Evolutionary conservation across 2,113 vertebrate genomes (phyloP).

Genomic region (Gambusia holbrooki): DNA sequence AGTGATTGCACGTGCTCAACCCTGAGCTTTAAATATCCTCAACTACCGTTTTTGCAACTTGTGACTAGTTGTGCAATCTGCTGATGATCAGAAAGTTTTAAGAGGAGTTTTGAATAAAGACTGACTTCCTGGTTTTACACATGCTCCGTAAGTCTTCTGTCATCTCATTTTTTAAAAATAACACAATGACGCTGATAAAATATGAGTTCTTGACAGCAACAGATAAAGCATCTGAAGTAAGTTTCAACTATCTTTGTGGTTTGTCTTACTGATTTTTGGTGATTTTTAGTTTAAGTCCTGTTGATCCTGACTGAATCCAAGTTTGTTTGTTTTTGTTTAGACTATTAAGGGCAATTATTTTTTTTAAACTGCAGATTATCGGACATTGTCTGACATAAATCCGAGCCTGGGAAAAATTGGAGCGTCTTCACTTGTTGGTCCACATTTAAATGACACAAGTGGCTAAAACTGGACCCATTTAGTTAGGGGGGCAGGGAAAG

Average conservation of each 20-base stretch:
- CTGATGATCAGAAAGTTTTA: not conserved
- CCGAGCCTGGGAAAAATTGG: too few relatives aligned
- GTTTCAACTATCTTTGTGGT: not conserved
- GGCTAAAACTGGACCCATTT: too few relatives aligned
- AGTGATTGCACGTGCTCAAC: constrained; percentile 1
- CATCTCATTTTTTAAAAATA: not conserved
- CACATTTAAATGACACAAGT: too few relatives aligned
- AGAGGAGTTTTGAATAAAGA: not conserved
- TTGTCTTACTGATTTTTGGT: not conserved
- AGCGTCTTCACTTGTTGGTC: too few relatives aligned
- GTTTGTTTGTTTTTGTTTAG: too few relatives aligned
- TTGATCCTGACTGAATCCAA: not conserved
- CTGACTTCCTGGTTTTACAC: not conserved
- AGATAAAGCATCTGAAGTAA: too few relatives aligned
- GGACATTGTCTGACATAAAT: too few relatives aligned
- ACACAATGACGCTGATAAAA: not conserved
- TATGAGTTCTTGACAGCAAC: not conserved
- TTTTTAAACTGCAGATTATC: too few relatives aligned
- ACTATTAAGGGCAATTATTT: too few relatives aligned
- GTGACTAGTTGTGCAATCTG: not conserved
- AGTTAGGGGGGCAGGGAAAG: too few relatives aligned
- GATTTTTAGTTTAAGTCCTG: not conserved
- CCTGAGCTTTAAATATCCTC: constrained; percentile 27
- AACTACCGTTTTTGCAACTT: not conserved
- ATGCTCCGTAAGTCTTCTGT: not conserved